Conservation (phyloP, 2,888 invertebrate species). For the Heliconius aoede region DNA sequence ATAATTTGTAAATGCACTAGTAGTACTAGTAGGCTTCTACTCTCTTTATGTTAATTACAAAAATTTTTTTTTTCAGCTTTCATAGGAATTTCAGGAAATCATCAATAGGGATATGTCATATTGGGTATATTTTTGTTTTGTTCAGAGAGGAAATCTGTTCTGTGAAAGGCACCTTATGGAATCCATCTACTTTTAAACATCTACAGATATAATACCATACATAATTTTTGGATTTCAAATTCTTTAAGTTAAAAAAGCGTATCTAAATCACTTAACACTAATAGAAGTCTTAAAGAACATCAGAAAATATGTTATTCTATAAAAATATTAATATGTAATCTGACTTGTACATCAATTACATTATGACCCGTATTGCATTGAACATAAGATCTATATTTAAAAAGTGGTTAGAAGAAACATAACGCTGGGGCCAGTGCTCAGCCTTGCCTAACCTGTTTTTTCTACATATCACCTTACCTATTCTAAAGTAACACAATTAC, state of each 20-base stretch:
- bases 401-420: slow-evolving; percentile 62
- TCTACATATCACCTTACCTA: slow-evolving; percentile 68
- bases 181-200: not conserved
- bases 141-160: not conserved
- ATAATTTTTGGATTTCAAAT: not conserved
- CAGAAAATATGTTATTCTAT: slow-evolving; percentile 26
- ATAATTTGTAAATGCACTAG: not conserved
- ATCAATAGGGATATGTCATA: not conserved
- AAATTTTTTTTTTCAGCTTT: not conserved
- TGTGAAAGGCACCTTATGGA: not conserved
- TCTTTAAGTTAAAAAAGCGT: not conserved
- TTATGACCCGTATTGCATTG: slow-evolving; percentile 28
- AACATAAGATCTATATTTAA: slow-evolving; percentile 37
- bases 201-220: not conserved
- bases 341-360: not conserved
- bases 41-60: not conserved
- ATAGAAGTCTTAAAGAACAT: slow-evolving; percentile 16
- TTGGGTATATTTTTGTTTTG: no score
- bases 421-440: slow-evolving; percentile 55
- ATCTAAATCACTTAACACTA: slow-evolving; percentile 10
- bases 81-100: not conserved
- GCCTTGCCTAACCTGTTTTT: slow-evolving; percentile 74
- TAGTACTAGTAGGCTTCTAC: not conserved
- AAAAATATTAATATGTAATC: slow-evolving; percentile 32
- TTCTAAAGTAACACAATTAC: slow-evolving; percentile 50